Evolutionary conservation across 2,888 invertebrate genomes (phyloP).

Genomic region (Copidosoma aretas): DNA sequence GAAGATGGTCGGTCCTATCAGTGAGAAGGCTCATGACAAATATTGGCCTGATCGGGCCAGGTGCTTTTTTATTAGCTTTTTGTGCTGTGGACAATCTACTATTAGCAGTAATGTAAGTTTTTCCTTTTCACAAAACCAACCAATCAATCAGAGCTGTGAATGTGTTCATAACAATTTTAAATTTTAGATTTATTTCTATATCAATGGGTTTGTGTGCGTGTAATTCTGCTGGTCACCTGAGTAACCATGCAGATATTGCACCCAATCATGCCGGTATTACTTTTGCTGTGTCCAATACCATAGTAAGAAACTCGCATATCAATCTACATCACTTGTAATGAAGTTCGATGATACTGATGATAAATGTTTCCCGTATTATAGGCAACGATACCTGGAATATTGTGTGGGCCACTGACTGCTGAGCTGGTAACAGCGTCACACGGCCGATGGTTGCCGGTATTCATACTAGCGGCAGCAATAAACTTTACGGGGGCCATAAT

Average conservation of each 20-base stretch:
- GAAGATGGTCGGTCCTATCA: slow-evolving; percentile 72
- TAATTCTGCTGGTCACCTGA: slow-evolving; percentile 78
- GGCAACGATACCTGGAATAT: slow-evolving; percentile 78
- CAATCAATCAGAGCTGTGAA: background rate
- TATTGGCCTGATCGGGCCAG: slow-evolving; percentile 75
- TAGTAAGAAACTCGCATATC: slow-evolving; percentile 62
- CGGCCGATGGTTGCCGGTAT: slow-evolving; percentile 78
- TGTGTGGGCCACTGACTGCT: slow-evolving; percentile 79
- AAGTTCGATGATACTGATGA: background rate
- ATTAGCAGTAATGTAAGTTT: slow-evolving; percentile 71
- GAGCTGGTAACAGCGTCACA: slow-evolving; percentile 74
- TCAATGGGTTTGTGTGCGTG: slow-evolving; percentile 79
- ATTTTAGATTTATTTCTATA: slow-evolving; percentile 71
- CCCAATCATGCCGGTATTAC: slow-evolving; percentile 80
- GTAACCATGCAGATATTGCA: slow-evolving; percentile 79
- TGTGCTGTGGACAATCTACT: slow-evolving; percentile 74
- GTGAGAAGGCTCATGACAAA: slow-evolving; percentile 76
- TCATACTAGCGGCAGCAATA: slow-evolving; percentile 73
- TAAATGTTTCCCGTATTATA: slow-evolving; percentile 47
- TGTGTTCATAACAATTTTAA: slow-evolving; percentile 9
- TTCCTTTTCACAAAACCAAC: background rate
- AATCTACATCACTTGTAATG: background rate
- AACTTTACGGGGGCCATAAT: slow-evolving; percentile 77
- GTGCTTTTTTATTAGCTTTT: slow-evolving; percentile 74
- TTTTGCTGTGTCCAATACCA: slow-evolving; percentile 78